These are phyloP conservation scores for Drosophila quadrilineata DNA, from an alignment of 1,140 invertebrate species.

Conservation along the genomic window DNA sequence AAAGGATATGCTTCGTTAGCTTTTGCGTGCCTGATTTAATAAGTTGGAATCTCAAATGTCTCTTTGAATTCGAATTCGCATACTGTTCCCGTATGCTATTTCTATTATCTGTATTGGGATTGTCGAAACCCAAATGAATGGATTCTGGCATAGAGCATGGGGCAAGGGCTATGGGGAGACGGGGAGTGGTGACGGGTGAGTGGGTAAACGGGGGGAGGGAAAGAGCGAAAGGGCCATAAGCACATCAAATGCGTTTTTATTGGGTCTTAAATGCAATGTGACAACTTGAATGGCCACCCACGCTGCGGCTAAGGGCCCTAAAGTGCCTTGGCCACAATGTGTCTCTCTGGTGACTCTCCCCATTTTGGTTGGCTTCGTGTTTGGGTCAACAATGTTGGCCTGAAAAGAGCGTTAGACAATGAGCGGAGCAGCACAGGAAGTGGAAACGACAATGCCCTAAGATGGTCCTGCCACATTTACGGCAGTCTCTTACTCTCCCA, in stretches of 20 bases:
- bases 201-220: not conserved
- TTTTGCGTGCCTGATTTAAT: slow-evolving; percentile 68
- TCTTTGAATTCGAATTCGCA: slow-evolving; percentile 24
- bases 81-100: slow-evolving; percentile 56
- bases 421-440: slow-evolving; percentile 62
- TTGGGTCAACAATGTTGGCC: no score
- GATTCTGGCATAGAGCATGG: slow-evolving; percentile 5
- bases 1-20: slow-evolving; percentile 28
- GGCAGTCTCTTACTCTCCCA: not conserved
- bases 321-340: slow-evolving; percentile 74
- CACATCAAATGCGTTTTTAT: slow-evolving; percentile 73
- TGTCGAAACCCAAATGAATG: no score
- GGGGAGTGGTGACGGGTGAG: no score
- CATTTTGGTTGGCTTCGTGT: not conserved
- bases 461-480: slow-evolving; percentile 13
- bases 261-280: slow-evolving; percentile 56
- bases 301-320: slow-evolving; percentile 49
- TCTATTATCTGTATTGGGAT: slow-evolving; percentile 69
- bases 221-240: not conserved
- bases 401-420: slow-evolving; percentile 55
- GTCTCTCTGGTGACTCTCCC: slow-evolving; percentile 8
- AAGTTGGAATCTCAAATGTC: slow-evolving; percentile 49
- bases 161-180: slow-evolving; percentile 5
- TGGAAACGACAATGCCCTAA: slow-evolving; percentile 66
- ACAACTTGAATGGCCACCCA: slow-evolving; percentile 60